Evolutionary conservation across 2,797 vertebrate genomes (phyloP).

Genomic region (Clarias laeviceps): DNA sequence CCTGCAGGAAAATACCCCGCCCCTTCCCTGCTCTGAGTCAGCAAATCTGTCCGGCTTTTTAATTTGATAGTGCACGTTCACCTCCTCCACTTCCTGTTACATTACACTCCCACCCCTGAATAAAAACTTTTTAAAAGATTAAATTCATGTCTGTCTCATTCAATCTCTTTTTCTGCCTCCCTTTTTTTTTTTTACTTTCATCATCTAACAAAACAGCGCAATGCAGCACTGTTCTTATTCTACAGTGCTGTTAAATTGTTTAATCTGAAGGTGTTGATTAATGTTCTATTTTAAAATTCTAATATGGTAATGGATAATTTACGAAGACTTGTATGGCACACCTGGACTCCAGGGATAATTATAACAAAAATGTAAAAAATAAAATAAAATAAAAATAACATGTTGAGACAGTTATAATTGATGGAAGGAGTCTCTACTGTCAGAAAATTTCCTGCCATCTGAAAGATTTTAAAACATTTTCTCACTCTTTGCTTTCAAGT

Average conservation of each 20-base stretch:
- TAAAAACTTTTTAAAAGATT: constrained; percentile 52
- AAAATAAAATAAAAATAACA: background rate
- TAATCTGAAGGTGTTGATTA: background rate
- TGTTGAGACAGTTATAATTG: background rate
- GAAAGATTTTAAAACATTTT: background rate
- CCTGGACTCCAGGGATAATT: background rate
- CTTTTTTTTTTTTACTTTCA: background rate
- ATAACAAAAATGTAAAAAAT: background rate
- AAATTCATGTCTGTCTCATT: constrained; percentile 30
- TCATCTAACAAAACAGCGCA: background rate
- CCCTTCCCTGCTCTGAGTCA: constrained; percentile 57
- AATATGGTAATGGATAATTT: background rate
- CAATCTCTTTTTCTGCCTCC: background rate
- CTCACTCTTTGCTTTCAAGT: background rate
- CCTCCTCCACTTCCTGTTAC: constrained; percentile 24
- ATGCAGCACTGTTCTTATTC: background rate
- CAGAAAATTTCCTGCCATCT: background rate
- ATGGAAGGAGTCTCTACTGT: background rate
- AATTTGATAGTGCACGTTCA: constrained; percentile 36
- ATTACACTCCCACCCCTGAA: constrained; percentile 2
- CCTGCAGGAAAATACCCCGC: constrained; percentile 62
- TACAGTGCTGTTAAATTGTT: background rate
- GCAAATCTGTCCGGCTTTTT: constrained; percentile 51
- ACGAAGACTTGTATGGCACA: background rate
- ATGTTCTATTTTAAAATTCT: background rate